phyloP scores from a whole-genome alignment of 2,113 vertebrate species.

The Lichenostomus cassidix region DNA sequence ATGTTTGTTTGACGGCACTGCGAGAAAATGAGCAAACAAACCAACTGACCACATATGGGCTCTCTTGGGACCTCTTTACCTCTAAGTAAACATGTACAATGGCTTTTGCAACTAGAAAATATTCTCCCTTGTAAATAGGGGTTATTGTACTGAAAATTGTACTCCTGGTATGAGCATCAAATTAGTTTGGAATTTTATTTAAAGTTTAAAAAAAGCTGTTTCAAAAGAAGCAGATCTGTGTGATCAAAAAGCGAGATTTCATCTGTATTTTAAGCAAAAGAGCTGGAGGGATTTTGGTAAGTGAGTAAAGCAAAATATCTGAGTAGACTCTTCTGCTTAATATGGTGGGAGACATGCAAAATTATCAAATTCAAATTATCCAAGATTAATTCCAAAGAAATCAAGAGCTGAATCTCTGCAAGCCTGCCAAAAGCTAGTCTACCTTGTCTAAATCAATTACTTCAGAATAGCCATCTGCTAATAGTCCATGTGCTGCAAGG shows the following conservation, averaged over 20 bases:
- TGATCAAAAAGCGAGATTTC: neutral
- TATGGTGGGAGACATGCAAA: neutral
- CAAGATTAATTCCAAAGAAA: neutral
- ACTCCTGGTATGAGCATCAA: neutral
- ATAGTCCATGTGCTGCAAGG: neutral
- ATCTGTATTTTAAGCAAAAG: neutral
- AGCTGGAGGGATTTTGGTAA: neutral
- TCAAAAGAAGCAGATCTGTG: neutral
- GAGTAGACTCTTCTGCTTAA: neutral
- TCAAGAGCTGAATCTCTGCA: neutral
- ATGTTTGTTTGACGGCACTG: neutral
- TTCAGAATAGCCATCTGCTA: neutral
- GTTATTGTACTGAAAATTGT: neutral
- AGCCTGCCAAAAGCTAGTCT: neutral
- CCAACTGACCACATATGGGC: rapidly evolving
- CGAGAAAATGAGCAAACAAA: neutral
- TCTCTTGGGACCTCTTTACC: neutral
- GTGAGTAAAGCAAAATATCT: neutral
- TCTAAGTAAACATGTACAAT: neutral
- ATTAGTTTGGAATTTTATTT: neutral
- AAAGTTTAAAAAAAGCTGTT: neutral
- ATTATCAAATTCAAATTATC: neutral
- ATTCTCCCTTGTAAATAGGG: neutral
- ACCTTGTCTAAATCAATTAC: neutral
- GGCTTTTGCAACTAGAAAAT: neutral